Evolutionary conservation across 1,140 invertebrate genomes (phyloP).

Genomic region (Lutraria rhynchaena): DNA sequence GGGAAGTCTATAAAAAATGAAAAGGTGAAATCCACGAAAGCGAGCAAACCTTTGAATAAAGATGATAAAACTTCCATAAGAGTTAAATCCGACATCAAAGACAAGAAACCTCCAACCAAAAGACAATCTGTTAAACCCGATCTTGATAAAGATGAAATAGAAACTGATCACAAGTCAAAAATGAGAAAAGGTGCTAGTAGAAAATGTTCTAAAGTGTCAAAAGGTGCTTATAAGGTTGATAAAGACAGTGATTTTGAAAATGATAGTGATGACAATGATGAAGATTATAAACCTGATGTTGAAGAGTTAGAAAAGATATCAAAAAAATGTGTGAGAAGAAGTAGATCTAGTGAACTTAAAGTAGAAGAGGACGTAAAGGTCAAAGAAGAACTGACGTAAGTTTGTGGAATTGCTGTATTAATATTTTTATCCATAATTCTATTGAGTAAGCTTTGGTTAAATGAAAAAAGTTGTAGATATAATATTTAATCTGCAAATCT

Average conservation of each 20-base stretch:
- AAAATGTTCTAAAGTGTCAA: conserved; percentile 25
- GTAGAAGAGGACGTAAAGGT: neutral
- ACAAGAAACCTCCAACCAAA: neutral
- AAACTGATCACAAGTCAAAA: neutral
- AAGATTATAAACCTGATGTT: conserved; percentile 35
- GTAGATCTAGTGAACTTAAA: neutral
- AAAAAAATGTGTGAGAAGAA: neutral
- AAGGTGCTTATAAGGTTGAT: conserved; percentile 28
- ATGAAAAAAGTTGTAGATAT: no score
- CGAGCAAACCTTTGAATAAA: neutral
- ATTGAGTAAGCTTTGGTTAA: no score
- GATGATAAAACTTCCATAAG: neutral
- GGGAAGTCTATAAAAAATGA: neutral
- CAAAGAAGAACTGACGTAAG: conserved; percentile 10
- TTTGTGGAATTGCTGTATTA: no score
- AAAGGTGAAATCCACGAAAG: neutral
- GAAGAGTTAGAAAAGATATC: neutral
- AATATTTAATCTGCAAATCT: no score
- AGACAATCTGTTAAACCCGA: neutral
- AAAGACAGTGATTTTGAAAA: neutral
- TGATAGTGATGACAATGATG: conserved; percentile 31
- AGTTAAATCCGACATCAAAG: conserved; percentile 1
- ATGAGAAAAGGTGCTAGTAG: conserved; percentile 9
- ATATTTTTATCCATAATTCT: no score
- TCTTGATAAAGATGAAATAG: neutral